These are phyloP conservation scores for Listronotus oregonensis DNA, from an alignment of 1,140 invertebrate genomes.

Conservation along the genomic window DNA sequence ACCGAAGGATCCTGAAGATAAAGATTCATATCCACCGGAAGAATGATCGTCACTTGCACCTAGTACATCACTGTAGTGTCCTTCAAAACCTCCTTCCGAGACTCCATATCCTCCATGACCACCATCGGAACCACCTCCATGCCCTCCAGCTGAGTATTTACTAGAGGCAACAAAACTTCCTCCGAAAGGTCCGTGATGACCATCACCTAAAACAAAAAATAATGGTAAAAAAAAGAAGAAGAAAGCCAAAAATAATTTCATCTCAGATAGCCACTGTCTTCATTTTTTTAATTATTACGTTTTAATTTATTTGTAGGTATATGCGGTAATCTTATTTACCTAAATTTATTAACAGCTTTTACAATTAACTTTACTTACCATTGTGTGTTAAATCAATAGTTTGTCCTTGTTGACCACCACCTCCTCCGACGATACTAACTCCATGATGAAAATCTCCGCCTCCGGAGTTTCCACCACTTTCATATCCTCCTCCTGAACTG, in stretches of 20 bases:
- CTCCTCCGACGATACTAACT: conserved; percentile 40
- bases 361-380: conserved; percentile 28
- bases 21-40: conserved; percentile 23
- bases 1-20: conserved; percentile 28
- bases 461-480: conserved; percentile 11
- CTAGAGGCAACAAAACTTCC: conserved; percentile 45
- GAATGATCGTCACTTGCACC: conserved; percentile 31
- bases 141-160: conserved; percentile 45
- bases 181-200: conserved; percentile 42
- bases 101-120: conserved; percentile 27
- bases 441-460: conserved; percentile 45
- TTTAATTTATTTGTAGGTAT: too few relatives aligned
- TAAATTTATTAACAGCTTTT: too few relatives aligned
- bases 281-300: too few relatives aligned
- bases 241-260: too few relatives aligned
- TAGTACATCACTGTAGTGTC: conserved; percentile 44
- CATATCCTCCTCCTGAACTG: conserved; percentile 17
- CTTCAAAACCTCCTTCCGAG: conserved; percentile 33
- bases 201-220: conserved; percentile 13
- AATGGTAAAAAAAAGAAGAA: too few relatives aligned
- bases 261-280: too few relatives aligned
- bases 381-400: conserved; percentile 44
- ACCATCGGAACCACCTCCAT: conserved; percentile 29
- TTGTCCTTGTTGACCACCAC: conserved; percentile 33
- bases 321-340: too few relatives aligned